Conservation (phyloP, 2,888 invertebrate species). For the Stenodema calcarata region DNA sequence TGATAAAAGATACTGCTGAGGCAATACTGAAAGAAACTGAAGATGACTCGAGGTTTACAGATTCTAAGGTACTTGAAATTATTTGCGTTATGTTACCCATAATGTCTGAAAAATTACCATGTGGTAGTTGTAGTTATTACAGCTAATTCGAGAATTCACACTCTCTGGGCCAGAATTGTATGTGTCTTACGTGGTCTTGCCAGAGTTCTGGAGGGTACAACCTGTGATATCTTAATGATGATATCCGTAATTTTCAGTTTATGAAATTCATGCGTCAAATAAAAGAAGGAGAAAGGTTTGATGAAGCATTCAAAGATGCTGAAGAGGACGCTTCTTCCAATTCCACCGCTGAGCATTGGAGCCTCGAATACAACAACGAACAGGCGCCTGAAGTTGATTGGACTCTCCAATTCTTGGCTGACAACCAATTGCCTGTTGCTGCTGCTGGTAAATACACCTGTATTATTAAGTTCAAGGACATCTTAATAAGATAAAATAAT, state of each 20-base stretch:
- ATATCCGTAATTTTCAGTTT: constrained; percentile 65
- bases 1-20: constrained; percentile 56
- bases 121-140: too few species aligned
- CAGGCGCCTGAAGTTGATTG: constrained; percentile 30
- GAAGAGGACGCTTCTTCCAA: constrained; percentile 37
- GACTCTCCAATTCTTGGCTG: constrained; percentile 23
- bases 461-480: background rate
- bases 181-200: too few species aligned
- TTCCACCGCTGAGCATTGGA: constrained; percentile 52
- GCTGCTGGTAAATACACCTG: background rate
- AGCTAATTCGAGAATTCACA: too few species aligned
- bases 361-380: constrained; percentile 44
- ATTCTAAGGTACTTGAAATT: constrained; percentile 68
- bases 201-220: too few species aligned
- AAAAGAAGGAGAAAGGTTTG: constrained; percentile 68
- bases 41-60: constrained; percentile 73
- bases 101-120: background rate
- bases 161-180: too few species aligned
- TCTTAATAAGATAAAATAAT: too few species aligned
- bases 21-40: constrained; percentile 60
- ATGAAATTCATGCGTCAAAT: constrained; percentile 85
- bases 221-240: too few species aligned
- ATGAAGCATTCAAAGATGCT: constrained; percentile 37
- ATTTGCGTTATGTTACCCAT: background rate
- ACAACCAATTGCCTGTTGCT: background rate